These are phyloP conservation scores for Xerus rutilus DNA, from an alignment of 2,797 vertebrate genomes.

Conservation along the genomic window DNA sequence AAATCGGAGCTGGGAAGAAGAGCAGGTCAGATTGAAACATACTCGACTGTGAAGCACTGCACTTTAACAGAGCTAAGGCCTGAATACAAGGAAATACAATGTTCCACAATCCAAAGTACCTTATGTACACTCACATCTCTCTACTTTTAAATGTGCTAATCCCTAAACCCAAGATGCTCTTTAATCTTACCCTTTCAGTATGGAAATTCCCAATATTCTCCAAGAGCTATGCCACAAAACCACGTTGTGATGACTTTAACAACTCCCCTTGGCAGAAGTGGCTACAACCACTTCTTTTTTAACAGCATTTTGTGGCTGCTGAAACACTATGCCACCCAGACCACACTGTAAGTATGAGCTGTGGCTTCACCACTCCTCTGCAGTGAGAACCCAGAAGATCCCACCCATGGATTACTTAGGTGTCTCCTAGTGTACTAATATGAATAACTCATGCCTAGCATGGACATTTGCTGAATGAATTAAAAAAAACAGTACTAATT, in stretches of 20 bases:
- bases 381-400: neutral
- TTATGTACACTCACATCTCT: neutral
- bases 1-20: neutral
- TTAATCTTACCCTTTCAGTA: neutral
- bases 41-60: neutral
- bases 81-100: neutral
- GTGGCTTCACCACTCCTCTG: neutral
- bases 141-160: neutral
- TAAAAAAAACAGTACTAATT: neutral
- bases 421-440: neutral
- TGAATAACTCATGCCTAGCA: neutral
- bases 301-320: neutral
- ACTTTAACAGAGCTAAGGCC: neutral
- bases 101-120: neutral
- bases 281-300: neutral
- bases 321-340: neutral
- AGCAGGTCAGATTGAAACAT: neutral
- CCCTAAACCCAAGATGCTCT: neutral
- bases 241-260: neutral
- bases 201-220: neutral
- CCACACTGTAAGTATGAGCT: neutral
- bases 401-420: neutral
- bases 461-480: neutral
- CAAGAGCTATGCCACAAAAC: neutral
- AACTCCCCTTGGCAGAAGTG: neutral